phyloP scores from a whole-genome alignment of 2,113 vertebrate genomes.

The Alectura lathami region DNA sequence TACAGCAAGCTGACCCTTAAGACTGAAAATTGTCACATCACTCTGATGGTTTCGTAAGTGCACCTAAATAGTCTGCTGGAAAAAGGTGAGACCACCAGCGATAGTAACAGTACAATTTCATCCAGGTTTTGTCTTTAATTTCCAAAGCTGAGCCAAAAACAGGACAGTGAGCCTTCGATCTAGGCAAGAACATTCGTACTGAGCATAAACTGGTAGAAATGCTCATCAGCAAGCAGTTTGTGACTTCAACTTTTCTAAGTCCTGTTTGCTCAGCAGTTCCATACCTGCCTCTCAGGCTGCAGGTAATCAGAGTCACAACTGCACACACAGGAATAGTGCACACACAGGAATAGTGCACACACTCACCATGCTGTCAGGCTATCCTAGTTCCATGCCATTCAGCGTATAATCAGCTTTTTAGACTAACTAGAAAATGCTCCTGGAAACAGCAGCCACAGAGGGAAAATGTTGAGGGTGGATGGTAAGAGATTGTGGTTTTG shows the following conservation, averaged over 20 bases:
- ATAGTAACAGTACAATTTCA: background rate
- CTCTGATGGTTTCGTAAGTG: background rate
- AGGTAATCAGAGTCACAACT: background rate
- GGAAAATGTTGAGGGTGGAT: rapidly evolving
- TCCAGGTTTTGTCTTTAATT: background rate
- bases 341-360: background rate
- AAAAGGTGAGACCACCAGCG: background rate
- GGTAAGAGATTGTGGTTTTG: background rate
- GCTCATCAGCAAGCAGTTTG: background rate
- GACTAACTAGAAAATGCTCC: too few relatives aligned
- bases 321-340: too few relatives aligned
- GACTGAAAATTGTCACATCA: background rate
- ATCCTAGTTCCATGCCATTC: background rate
- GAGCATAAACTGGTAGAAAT: background rate
- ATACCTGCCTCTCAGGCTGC: background rate
- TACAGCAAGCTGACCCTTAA: background rate
- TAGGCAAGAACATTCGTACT: background rate
- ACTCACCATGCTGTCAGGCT: background rate
- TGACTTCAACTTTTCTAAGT: background rate
- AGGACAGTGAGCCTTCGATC: background rate
- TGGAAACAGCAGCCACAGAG: background rate
- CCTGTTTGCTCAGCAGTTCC: background rate
- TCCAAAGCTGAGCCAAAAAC: background rate
- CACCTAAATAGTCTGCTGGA: background rate
- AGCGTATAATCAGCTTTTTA: too few relatives aligned